These are phyloP conservation scores for Gymnobelideus leadbeateri DNA, from an alignment of 2,113 vertebrate genomes.

Conservation along the genomic window DNA sequence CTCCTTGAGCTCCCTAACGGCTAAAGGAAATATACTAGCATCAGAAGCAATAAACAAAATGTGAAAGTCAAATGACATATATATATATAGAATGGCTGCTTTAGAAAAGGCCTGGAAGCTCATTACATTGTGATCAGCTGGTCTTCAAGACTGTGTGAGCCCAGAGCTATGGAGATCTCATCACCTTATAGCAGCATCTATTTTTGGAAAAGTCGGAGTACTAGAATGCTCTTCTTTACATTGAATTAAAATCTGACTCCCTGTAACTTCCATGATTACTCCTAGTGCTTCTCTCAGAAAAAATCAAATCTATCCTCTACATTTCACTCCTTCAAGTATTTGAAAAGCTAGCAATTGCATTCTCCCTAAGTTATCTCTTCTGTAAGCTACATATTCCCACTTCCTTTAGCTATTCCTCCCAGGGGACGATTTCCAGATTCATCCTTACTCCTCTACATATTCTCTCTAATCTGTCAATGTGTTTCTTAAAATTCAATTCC, in stretches of 20 bases:
- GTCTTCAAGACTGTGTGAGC: neutral
- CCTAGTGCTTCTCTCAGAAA: neutral
- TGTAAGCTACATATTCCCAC: neutral
- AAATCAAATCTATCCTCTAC: neutral
- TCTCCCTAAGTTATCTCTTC: slow-evolving; percentile 24
- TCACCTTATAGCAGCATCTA: neutral
- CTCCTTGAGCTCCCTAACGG: neutral
- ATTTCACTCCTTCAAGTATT: neutral
- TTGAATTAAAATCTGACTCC: neutral
- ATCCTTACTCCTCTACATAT: neutral
- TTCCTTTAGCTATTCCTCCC: neutral
- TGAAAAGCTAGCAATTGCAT: neutral
- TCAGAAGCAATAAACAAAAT: neutral
- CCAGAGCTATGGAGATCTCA: neutral
- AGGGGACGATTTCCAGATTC: neutral
- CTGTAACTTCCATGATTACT: neutral
- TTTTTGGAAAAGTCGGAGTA: neutral
- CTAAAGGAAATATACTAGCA: neutral
- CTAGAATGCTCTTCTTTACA: neutral
- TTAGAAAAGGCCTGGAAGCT: neutral
- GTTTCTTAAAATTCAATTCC: neutral
- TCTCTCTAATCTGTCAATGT: neutral
- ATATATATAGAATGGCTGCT: neutral
- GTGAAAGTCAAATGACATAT: neutral
- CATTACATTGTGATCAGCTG: neutral